Conservation (phyloP, 2,797 vertebrate genomes). For the Enteromius viviparus region DNA sequence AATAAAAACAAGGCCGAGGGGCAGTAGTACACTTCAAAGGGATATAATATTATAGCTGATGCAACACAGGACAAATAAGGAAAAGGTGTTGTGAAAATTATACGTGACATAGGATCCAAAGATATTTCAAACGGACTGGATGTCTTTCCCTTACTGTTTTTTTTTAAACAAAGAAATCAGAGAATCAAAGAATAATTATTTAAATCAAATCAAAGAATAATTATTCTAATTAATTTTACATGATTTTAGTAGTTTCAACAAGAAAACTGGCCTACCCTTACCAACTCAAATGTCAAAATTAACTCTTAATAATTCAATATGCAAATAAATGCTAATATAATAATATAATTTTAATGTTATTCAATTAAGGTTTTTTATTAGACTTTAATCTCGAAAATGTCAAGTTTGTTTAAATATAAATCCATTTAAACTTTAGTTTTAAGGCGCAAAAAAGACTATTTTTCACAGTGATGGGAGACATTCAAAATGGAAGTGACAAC, state of each 20-base stretch:
- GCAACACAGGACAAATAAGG: neutral
- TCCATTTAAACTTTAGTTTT: neutral
- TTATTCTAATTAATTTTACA: neutral
- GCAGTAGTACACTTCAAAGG: neutral
- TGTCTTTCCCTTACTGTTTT: neutral
- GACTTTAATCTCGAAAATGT: neutral
- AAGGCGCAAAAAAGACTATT: neutral
- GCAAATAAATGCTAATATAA: neutral
- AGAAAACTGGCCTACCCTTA: neutral
- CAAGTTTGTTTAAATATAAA: neutral
- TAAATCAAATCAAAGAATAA: too few relatives aligned
- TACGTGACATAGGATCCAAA: neutral
- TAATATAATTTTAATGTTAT: neutral
- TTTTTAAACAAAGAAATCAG: neutral
- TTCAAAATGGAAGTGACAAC: conserved; percentile 16
- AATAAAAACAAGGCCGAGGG: neutral
- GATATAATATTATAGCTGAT: neutral
- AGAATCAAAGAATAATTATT: neutral
- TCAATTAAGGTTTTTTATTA: neutral
- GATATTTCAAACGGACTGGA: neutral
- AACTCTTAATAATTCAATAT: neutral
- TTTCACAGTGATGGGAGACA: conserved; percentile 4
- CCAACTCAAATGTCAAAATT: neutral
- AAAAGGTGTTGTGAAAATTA: neutral
- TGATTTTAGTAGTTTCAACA: neutral